Conservation (phyloP, 2,113 vertebrate species). For the Megaleporinus macrocephalus region DNA sequence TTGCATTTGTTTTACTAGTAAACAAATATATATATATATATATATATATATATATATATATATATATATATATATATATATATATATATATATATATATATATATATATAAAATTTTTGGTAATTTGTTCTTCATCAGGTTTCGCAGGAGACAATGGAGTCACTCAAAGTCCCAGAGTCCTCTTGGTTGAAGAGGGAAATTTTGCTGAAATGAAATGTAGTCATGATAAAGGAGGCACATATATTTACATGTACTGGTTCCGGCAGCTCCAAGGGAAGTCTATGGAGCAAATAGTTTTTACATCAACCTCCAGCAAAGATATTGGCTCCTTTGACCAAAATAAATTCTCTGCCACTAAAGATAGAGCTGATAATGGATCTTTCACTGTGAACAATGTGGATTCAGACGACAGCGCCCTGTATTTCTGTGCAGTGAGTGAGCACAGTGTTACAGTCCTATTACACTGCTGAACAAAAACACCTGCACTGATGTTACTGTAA, state of each 20-base stretch:
- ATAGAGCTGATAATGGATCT: constrained; percentile 37
- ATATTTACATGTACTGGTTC: constrained; percentile 69
- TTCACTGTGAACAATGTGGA: constrained; percentile 53
- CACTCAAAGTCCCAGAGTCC: constrained; percentile 36
- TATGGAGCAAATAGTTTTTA: constrained; percentile 50
- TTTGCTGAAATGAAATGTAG: constrained; percentile 46
- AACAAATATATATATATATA: no score
- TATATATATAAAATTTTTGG: neutral
- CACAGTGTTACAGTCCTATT: constrained; percentile 49
- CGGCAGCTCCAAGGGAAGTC: constrained; percentile 56
- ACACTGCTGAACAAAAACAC: constrained; percentile 52
- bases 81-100: neutral
- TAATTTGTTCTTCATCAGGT: neutral
- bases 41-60: neutral
- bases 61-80: neutral
- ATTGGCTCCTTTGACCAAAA: neutral
- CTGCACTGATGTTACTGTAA: neutral
- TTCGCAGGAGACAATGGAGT: constrained; percentile 46
- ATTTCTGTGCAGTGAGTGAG: constrained; percentile 55
- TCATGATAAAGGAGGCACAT: neutral
- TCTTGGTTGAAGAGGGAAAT: constrained; percentile 9
- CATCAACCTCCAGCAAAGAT: neutral
- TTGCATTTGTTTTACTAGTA: no score
- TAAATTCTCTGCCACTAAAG: neutral
- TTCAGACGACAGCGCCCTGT: constrained; percentile 37